Evolutionary conservation across 1,140 invertebrate genomes (phyloP).

Genomic region (Pomacea maculata): DNA sequence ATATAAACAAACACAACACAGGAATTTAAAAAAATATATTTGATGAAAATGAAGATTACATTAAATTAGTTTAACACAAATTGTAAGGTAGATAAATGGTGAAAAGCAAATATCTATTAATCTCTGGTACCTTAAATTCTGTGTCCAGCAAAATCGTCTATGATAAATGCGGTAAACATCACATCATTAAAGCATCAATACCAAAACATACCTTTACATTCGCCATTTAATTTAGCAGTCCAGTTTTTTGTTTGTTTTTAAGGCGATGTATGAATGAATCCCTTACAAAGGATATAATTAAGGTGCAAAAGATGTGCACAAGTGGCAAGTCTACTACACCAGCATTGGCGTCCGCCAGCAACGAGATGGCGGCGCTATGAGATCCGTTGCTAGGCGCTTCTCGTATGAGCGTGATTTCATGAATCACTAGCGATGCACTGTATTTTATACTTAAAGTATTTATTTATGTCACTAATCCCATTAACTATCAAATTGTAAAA

Average conservation of each 20-base stretch:
- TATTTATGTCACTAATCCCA: too few species aligned
- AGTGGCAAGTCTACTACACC: not conserved
- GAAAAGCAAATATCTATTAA: too few species aligned
- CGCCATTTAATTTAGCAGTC: not conserved
- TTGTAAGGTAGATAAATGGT: too few species aligned
- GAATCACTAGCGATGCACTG: not conserved
- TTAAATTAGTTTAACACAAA: too few species aligned
- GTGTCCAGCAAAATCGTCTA: too few species aligned
- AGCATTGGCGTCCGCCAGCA: not conserved
- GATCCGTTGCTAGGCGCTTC: conserved; percentile 11
- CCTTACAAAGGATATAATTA: not conserved
- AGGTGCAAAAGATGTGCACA: not conserved
- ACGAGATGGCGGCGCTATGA: not conserved
- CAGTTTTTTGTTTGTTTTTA: not conserved
- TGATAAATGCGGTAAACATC: too few species aligned
- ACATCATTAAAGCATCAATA: too few species aligned
- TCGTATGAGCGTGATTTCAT: not conserved
- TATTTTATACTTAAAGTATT: not conserved
- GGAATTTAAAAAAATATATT: too few species aligned
- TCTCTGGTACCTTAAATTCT: too few species aligned
- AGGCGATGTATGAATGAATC: not conserved
- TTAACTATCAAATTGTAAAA: too few species aligned
- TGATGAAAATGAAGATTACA: too few species aligned
- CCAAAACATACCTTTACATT: conserved; percentile 5
- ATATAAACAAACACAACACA: too few species aligned